Evolutionary conservation across 1,140 invertebrate species (phyloP), one percentile per base, ranked within the genome.

Genomic region (Nomia melanderi): DNA sequence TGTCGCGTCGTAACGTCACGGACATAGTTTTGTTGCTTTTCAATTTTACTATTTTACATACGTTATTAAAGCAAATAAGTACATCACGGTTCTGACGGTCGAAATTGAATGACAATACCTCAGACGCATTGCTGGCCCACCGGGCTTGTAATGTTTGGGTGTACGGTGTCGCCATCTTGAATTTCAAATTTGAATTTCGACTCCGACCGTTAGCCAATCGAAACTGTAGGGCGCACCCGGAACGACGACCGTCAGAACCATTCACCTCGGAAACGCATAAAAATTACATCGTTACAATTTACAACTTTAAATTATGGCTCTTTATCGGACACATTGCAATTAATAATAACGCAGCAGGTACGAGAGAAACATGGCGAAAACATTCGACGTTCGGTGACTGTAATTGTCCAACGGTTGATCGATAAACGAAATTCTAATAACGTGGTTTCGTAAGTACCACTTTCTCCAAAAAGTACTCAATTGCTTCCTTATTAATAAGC

Each of bases 1-100:
- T 56, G 27, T 66, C 31, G 36, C 59, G 41, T 64, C 39, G 41
- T 44, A 74, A 47, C 71, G 50, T 75, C 29, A 31, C 56, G 39
- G 64, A 60, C 20, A 76, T 33, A 76, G 47, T 50, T 29, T 27
- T 12, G 66, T 44, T 56, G n/a, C 23, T 36, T 59, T 75, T 57
- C 65, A 20, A 76, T 44, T n/a, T 69, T 69, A 76, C 73, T 75
- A 69, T 69, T 67, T 60, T 60, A 60, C 57, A 75, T 75, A 75
- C 64, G 53, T 44, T 36, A 59, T 76, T 76, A 69, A 76, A 74
- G 69, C 54, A 69, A 76, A 54, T 76, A 76, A 76, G 54, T 76
- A 76, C 64, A 76, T 76, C 65, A 69, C 73, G 67, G 64, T 76
- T 69, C 73, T 76, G 67, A 76, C 67, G 65, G 54, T 59, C n/a